A percentile compares a stretch with the other conserved stretches of the same genome.
phyloP scores from a whole-genome alignment of 2,888 invertebrate species.

The Entomobrya multifasciata region DNA sequence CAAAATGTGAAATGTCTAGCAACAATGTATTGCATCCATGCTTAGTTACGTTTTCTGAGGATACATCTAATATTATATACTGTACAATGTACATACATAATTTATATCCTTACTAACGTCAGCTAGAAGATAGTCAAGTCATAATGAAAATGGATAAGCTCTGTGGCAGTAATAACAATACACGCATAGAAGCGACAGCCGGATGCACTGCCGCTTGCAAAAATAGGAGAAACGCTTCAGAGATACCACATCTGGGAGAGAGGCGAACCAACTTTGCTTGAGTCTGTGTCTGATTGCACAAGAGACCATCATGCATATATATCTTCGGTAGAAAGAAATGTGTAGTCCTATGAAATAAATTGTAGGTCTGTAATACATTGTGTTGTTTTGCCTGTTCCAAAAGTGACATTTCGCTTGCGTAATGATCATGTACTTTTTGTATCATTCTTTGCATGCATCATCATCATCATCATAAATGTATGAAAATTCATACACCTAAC shows the following conservation, averaged over 20 bases:
- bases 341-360: too few relatives aligned
- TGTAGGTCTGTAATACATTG: neutral
- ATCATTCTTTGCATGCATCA: neutral
- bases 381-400: slow-evolving; percentile 50
- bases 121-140: slow-evolving; percentile 15
- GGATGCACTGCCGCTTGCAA: slow-evolving; percentile 65
- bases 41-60: neutral
- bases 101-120: too few relatives aligned
- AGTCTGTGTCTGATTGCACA: neutral
- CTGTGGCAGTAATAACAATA: slow-evolving; percentile 26
- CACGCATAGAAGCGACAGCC: slow-evolving; percentile 52
- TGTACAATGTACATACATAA: too few relatives aligned
- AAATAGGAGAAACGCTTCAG: slow-evolving; percentile 43
- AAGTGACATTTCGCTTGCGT: slow-evolving; percentile 58
- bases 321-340: neutral
- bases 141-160: slow-evolving; percentile 19
- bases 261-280: slow-evolving; percentile 15
- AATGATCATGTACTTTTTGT: slow-evolving; percentile 50
- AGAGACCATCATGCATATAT: neutral
- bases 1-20: too few relatives aligned
- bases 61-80: neutral
- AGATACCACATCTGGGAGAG: slow-evolving; percentile 52
- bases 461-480: neutral
- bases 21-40: too few relatives aligned
- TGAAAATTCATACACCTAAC: neutral